Conservation (phyloP, 2,113 vertebrate genomes). For the Archocentrus centrarchus region DNA sequence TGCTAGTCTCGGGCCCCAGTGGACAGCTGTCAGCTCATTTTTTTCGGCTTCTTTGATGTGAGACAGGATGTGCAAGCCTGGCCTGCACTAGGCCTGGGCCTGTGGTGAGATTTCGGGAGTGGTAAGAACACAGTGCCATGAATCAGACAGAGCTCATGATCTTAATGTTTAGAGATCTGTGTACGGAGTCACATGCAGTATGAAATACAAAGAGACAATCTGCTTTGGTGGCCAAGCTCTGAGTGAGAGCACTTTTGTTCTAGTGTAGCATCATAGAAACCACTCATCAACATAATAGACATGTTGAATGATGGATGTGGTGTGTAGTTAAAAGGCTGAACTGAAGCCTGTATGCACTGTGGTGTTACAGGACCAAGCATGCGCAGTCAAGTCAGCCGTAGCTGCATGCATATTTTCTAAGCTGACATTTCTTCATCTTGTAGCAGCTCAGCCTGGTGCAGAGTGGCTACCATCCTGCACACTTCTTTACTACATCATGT, state of each 20-base stretch:
- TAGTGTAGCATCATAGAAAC: constrained; percentile 37
- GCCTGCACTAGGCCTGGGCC: constrained; percentile 11
- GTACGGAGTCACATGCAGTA: neutral
- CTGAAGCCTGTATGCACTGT: constrained; percentile 28
- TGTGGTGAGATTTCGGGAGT: constrained; percentile 54
- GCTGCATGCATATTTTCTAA: neutral
- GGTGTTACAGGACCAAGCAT: constrained; percentile 2
- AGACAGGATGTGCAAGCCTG: constrained; percentile 48
- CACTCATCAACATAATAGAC: constrained; percentile 45
- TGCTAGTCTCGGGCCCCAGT: neutral
- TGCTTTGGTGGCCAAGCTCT: constrained; percentile 52
- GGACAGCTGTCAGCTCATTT: constrained; percentile 35
- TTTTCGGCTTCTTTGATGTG: constrained; percentile 36
- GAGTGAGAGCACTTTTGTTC: constrained; percentile 59
- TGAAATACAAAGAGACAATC: constrained; percentile 37
- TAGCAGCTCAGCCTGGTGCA: neutral
- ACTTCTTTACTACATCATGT: constrained; percentile 11
- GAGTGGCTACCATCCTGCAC: neutral
- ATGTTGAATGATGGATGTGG: constrained; percentile 46
- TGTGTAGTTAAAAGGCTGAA: constrained; percentile 24
- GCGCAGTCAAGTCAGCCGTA: neutral
- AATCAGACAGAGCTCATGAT: constrained; percentile 36
- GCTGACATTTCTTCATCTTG: neutral
- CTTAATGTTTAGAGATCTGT: constrained; percentile 41
- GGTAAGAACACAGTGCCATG: constrained; percentile 39